Percentiles rank a stretch among this genome's conserved stretches.
Conservation (phyloP, 2,797 vertebrate species). For the Margarornis squamiger region DNA sequence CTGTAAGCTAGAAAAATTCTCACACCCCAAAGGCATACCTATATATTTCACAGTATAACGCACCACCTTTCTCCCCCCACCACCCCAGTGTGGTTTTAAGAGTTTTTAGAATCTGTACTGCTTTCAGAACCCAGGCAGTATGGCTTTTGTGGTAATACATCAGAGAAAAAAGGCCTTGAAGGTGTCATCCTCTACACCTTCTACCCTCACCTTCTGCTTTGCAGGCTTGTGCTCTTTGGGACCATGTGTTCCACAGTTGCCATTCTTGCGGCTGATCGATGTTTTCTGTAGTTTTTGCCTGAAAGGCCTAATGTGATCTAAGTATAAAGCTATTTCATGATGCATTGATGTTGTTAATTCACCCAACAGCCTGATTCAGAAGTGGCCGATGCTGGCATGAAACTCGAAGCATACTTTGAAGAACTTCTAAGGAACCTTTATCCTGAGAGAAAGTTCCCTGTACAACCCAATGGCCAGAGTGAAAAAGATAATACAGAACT, state of each 20-base stretch:
- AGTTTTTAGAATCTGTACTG: background rate
- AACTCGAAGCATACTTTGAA: conserved; percentile 81
- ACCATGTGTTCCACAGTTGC: background rate
- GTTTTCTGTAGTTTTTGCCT: background rate
- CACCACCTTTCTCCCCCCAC: background rate
- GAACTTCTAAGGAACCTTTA: conserved; percentile 77
- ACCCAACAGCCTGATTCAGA: conserved; percentile 80
- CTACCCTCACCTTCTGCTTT: fast-evolving
- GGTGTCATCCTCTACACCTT: background rate
- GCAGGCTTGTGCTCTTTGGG: background rate
- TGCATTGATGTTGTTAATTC: conserved; percentile 47
- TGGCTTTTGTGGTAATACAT: background rate
- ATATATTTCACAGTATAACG: background rate
- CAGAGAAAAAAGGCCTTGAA: background rate
- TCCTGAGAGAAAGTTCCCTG: conserved; percentile 76
- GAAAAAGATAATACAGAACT: conserved; percentile 68
- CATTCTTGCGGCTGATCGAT: background rate
- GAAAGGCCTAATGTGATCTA: background rate
- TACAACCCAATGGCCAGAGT: conserved; percentile 56
- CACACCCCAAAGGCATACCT: background rate
- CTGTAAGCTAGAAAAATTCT: background rate
- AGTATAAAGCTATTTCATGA: background rate
- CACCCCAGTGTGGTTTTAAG: background rate
- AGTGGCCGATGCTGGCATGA: conserved; percentile 80
- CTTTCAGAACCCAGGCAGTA: background rate